Conservation (phyloP, 2,113 vertebrate species). For the Plotosus lineatus region DNA sequence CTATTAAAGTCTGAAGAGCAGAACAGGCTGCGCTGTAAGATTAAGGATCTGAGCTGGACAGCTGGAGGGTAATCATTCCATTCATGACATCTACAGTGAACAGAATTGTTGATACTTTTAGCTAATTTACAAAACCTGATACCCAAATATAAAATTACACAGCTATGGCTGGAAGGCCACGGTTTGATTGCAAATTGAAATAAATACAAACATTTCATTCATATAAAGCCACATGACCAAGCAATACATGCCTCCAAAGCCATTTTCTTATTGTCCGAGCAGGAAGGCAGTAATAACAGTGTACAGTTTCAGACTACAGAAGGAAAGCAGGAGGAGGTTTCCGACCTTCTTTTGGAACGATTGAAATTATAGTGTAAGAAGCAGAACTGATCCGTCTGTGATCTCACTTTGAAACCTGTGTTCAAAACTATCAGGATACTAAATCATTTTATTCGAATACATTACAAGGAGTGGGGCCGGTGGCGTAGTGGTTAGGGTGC, state of each 20-base stretch:
- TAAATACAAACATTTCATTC: background rate
- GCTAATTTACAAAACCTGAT: background rate
- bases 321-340: background rate
- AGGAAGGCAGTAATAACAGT: background rate
- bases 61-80: constrained; percentile 1
- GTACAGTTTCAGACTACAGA: background rate
- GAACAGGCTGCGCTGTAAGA: background rate
- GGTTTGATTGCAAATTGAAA: background rate
- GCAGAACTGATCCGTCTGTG: background rate
- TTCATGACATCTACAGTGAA: background rate
- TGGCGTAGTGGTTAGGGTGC: no score
- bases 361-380: constrained; percentile 2
- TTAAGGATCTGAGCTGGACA: background rate
- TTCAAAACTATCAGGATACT: background rate
- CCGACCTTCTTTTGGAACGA: background rate
- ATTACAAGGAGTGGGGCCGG: no score
- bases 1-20: constrained; percentile 3
- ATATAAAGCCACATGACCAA: background rate
- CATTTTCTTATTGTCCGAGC: background rate
- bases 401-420: background rate
- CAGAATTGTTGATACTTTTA: background rate
- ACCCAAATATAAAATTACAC: background rate
- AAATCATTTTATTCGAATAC: no score
- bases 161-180: background rate
- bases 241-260: background rate